Conservation (phyloP, 2,113 vertebrate species). For the Anarrhichthys ocellatus region DNA sequence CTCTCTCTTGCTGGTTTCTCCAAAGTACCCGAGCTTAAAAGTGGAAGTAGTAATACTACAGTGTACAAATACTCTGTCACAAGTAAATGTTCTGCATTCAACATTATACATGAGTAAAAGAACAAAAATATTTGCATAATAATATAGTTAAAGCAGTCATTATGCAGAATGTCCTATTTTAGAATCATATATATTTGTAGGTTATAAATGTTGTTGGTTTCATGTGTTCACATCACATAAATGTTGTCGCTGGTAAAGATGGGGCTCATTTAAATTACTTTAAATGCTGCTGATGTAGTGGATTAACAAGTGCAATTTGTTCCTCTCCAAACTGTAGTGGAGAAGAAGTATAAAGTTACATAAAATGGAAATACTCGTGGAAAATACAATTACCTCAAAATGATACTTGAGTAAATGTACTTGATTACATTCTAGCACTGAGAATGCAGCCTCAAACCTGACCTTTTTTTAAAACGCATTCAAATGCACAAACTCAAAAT, state of each 20-base stretch:
- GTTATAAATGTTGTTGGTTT: neutral
- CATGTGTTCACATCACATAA: neutral
- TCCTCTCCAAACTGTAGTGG: neutral
- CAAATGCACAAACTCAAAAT: constrained; percentile 2
- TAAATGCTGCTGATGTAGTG: neutral
- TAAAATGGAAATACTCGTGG: neutral
- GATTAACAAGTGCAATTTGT: neutral
- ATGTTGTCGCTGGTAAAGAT: no score
- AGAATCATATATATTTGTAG: neutral
- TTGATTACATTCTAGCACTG: neutral
- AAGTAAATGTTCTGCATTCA: neutral
- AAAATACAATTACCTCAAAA: neutral
- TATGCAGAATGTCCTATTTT: neutral
- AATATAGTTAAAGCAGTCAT: neutral
- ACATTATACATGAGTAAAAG: neutral
- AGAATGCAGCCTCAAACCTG: constrained; percentile 3
- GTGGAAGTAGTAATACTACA: neutral
- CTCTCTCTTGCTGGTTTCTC: neutral
- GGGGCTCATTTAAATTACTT: neutral
- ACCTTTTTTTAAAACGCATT: constrained; percentile 6
- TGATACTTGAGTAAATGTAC: neutral
- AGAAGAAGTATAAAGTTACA: neutral
- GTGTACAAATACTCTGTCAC: neutral
- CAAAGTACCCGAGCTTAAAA: neutral
- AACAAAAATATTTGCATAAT: neutral